A percentile compares a stretch with the other conserved stretches of the same genome.
These are phyloP conservation scores for Ryuthela nishihirai DNA, from an alignment of 2,888 invertebrate genomes.

Conservation along the genomic window DNA sequence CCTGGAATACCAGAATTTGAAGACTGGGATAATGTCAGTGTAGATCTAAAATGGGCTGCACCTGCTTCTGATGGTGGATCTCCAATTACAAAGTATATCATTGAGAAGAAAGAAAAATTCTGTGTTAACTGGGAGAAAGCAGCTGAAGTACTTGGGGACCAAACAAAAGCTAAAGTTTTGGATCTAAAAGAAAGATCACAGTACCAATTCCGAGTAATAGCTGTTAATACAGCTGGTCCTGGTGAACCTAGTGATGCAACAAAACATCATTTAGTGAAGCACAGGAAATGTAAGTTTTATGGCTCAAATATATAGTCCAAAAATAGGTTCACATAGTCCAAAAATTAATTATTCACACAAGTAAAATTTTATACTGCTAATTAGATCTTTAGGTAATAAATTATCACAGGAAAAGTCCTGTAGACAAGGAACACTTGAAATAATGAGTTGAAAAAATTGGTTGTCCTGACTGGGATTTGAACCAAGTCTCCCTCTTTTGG, in stretches of 20 bases:
- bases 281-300: slow-evolving; percentile 70
- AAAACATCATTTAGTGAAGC: slow-evolving; percentile 80
- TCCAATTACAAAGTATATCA: slow-evolving; percentile 87
- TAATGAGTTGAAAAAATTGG: too few relatives aligned
- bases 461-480: too few relatives aligned
- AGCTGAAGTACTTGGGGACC: slow-evolving; percentile 61
- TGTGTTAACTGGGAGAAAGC: slow-evolving; percentile 88
- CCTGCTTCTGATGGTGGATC: slow-evolving; percentile 93
- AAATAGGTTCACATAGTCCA: too few relatives aligned
- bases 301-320: too few relatives aligned
- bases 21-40: slow-evolving; percentile 56
- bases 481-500: too few relatives aligned
- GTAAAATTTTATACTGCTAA: too few relatives aligned
- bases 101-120: slow-evolving; percentile 66
- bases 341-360: too few relatives aligned
- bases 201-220: slow-evolving; percentile 84
- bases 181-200: slow-evolving; percentile 86
- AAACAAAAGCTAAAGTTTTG: slow-evolving; percentile 60
- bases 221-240: slow-evolving; percentile 89
- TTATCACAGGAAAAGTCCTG: too few relatives aligned
- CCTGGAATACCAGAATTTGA: slow-evolving; percentile 55
- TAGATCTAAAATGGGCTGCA: slow-evolving; percentile 76
- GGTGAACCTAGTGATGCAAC: slow-evolving; percentile 88
- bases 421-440: too few relatives aligned
- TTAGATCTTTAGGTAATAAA: too few relatives aligned